Evolutionary conservation across 2,888 invertebrate species (phyloP).

Genomic region (Lasioglossum pauxillum): DNA sequence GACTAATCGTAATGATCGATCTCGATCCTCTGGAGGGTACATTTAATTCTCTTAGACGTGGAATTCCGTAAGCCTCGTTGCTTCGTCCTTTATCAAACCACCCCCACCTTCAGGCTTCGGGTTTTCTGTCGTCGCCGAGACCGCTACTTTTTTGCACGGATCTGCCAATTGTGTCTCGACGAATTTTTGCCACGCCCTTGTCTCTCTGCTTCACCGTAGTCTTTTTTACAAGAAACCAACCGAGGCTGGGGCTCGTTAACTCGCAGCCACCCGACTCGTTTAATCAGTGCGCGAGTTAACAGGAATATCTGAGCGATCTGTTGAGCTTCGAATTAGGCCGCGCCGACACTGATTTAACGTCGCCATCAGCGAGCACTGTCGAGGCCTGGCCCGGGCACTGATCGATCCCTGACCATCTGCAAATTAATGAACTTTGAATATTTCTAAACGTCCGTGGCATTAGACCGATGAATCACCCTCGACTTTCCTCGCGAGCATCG

Average conservation of each 20-base stretch:
- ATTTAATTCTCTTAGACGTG: conserved; percentile 55
- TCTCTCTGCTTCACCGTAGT: not conserved
- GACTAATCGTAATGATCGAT: conserved; percentile 63
- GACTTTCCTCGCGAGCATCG: not conserved
- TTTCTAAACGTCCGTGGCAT: conserved; percentile 16
- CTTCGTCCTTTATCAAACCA: conserved; percentile 42
- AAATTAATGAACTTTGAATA: conserved; percentile 26
- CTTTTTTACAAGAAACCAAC: not conserved
- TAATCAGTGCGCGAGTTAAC: not conserved
- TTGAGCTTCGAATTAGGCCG: not conserved
- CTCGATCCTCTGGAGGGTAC: conserved; percentile 39
- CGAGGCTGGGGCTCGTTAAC: conserved; percentile 16
- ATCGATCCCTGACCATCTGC: not conserved
- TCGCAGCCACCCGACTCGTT: not conserved
- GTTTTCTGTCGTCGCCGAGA: conserved; percentile 8
- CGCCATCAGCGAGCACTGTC: conserved; percentile 10
- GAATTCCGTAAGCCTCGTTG: conserved; percentile 40
- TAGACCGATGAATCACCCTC: not conserved
- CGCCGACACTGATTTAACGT: conserved; percentile 23
- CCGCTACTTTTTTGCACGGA: not conserved
- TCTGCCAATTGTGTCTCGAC: conserved; percentile 27
- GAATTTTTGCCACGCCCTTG: not conserved
- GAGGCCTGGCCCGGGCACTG: conserved; percentile 10
- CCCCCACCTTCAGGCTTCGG: not conserved
- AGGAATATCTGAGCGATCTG: conserved; percentile 6